phyloP scores from a whole-genome alignment of 2,797 vertebrate genomes.

The Astyanax mexicanus region DNA sequence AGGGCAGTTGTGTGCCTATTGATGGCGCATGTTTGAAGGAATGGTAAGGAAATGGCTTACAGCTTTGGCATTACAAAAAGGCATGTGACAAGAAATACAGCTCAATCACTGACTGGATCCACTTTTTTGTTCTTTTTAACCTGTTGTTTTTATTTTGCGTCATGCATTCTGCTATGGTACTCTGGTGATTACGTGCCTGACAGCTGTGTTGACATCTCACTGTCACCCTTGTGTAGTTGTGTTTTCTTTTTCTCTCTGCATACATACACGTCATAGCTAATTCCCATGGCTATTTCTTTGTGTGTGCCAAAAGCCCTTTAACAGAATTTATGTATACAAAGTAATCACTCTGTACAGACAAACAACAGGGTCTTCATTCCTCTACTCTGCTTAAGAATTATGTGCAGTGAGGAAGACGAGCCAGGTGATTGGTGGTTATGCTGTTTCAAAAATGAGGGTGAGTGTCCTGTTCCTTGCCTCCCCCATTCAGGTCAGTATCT shows the following conservation, averaged over 20 bases:
- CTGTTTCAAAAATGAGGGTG: neutral
- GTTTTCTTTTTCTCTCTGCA: neutral
- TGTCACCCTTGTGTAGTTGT: slow-evolving; percentile 11
- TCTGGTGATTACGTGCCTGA: slow-evolving; percentile 47
- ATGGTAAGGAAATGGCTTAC: slow-evolving; percentile 29
- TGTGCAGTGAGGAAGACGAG: neutral
- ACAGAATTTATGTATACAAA: no score
- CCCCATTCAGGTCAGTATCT: neutral
- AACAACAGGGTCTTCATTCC: slow-evolving; percentile 5
- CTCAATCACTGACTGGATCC: slow-evolving; percentile 28
- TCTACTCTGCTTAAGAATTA: neutral
- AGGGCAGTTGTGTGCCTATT: slow-evolving; percentile 16
- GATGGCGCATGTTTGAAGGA: slow-evolving; percentile 38
- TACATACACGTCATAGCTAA: no score
- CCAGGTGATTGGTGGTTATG: neutral
- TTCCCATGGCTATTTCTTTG: no score
- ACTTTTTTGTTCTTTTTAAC: slow-evolving; percentile 19
- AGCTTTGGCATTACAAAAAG: slow-evolving; percentile 66
- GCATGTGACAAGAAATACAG: slow-evolving; percentile 63
- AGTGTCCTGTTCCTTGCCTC: slow-evolving; percentile 7
- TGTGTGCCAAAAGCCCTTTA: neutral
- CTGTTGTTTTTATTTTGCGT: slow-evolving; percentile 31
- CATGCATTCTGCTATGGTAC: slow-evolving; percentile 12
- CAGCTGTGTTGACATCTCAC: slow-evolving; percentile 33
- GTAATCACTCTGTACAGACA: neutral